Conservation (phyloP, 2,113 vertebrate genomes). For the Leucoraja erinaceus region DNA sequence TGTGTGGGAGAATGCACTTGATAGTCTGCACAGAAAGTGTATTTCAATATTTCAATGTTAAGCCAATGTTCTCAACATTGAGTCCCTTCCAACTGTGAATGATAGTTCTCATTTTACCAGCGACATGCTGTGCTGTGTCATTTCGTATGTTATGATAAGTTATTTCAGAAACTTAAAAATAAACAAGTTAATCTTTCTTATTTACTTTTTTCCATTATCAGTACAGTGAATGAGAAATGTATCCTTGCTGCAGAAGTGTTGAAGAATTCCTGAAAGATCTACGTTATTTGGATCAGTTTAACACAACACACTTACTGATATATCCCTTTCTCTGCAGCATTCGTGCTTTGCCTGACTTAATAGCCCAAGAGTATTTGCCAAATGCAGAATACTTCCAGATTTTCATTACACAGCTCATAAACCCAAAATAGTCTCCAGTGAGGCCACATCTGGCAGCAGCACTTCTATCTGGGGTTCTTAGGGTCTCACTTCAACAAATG, state of each 20-base stretch:
- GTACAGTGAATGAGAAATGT: background rate
- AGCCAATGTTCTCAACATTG: background rate
- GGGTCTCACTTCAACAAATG: slow-evolving; percentile 62
- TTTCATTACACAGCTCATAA: slow-evolving; percentile 72
- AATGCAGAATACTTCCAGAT: slow-evolving; percentile 57
- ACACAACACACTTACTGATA: slow-evolving; percentile 7
- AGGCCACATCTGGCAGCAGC: slow-evolving; percentile 64
- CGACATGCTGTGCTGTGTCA: background rate
- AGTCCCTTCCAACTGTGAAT: background rate
- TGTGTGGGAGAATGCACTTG: background rate
- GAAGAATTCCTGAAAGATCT: background rate
- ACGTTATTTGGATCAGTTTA: background rate
- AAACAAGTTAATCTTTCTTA: background rate
- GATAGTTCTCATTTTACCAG: background rate
- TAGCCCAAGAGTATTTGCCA: slow-evolving; percentile 52
- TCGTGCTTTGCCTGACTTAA: slow-evolving; percentile 47
- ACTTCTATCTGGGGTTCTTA: slow-evolving; percentile 62
- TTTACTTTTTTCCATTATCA: background rate
- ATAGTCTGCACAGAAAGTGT: background rate
- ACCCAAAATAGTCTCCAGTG: slow-evolving; percentile 53
- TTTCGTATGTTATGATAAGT: background rate
- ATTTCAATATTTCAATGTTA: background rate
- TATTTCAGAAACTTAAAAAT: background rate
- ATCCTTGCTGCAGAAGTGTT: background rate
- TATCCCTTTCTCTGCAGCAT: slow-evolving; percentile 19